Conservation (phyloP, 2,797 vertebrate genomes). For the Scomberomorus guttatus region DNA sequence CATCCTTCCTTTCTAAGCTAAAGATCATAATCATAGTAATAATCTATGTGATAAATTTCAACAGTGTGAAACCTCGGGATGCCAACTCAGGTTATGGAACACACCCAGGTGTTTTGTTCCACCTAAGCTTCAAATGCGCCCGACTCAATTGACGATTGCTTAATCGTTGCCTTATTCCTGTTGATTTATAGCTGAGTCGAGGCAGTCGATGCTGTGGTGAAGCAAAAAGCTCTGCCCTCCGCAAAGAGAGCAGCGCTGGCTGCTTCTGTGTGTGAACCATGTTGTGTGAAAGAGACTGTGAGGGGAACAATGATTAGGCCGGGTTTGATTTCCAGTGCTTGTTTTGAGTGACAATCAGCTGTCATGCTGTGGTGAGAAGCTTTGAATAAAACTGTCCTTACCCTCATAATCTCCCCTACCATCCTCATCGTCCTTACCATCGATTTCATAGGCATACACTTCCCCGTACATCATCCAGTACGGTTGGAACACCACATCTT, state of each 20-base stretch:
- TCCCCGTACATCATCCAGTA: conserved; percentile 99
- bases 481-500: conserved; percentile 97
- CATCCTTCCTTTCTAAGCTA: neutral
- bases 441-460: conserved; percentile 99
- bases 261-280: conserved; percentile 9
- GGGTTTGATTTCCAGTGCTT: conserved; percentile 65
- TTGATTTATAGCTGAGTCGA: conserved; percentile 13
- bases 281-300: conserved; percentile 40
- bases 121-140: conserved; percentile 40
- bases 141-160: conserved; percentile 33
- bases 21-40: conserved; percentile 9
- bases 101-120: conserved; percentile 36
- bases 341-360: conserved; percentile 60
- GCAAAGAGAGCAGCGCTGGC: conserved; percentile 10
- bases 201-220: conserved; percentile 36
- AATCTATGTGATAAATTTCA: conserved; percentile 46
- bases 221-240: conserved; percentile 40
- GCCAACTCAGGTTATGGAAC: conserved; percentile 24
- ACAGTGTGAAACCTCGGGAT: conserved; percentile 24
- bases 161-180: conserved; percentile 2
- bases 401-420: conserved; percentile 60
- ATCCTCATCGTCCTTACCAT: conserved; percentile 89
- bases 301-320: conserved; percentile 39
- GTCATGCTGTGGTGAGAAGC: conserved; percentile 53
- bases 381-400: conserved; percentile 57